A percentile compares a stretch with the other conserved stretches of the same genome.
These are phyloP conservation scores for Lamproptera curius DNA, from an alignment of 2,888 invertebrate genomes.

Conservation along the genomic window DNA sequence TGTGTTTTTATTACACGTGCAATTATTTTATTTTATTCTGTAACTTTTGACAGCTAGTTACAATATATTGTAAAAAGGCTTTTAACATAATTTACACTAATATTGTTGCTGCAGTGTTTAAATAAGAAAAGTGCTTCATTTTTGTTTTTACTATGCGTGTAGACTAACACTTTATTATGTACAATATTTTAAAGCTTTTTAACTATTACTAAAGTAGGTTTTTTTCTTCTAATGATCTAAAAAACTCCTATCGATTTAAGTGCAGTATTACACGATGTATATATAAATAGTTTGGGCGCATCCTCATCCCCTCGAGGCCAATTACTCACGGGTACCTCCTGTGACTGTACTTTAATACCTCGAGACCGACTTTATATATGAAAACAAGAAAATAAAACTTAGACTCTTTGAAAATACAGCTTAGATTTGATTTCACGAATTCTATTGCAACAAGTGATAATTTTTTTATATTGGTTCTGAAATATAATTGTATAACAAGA, in stretches of 20 bases:
- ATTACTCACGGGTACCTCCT: constrained; percentile 66
- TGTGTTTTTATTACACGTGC: too few relatives aligned
- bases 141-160: too few relatives aligned
- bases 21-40: too few relatives aligned
- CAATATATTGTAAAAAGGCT: too few relatives aligned
- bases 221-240: too few relatives aligned
- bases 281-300: constrained; percentile 49
- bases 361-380: constrained; percentile 37
- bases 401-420: constrained; percentile 4
- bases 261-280: constrained; percentile 30
- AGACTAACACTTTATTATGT: too few relatives aligned
- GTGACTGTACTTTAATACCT: constrained; percentile 51
- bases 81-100: not conserved
- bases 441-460: too few relatives aligned
- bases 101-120: not conserved
- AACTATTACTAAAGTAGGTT: too few relatives aligned
- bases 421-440: not conserved
- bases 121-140: too few relatives aligned
- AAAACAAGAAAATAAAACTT: constrained; percentile 34
- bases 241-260: constrained; percentile 40
- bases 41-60: too few relatives aligned
- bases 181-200: too few relatives aligned
- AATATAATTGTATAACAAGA: not conserved
- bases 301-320: constrained; percentile 47
- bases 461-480: too few relatives aligned